These are phyloP conservation scores for Onychomys leucogaster DNA, from an alignment of 2,797 vertebrate species.

Conservation along the genomic window DNA sequence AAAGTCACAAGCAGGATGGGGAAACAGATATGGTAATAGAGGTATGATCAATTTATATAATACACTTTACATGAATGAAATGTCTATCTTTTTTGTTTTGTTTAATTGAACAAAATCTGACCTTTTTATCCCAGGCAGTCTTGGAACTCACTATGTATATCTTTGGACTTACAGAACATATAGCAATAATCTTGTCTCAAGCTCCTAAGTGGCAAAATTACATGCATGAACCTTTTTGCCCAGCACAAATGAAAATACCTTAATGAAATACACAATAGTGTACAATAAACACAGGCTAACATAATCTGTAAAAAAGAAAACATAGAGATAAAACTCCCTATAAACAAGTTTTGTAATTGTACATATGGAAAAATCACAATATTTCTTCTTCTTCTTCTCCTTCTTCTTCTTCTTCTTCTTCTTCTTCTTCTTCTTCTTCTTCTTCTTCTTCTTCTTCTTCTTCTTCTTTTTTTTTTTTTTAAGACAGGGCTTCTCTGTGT, in stretches of 20 bases:
- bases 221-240: background rate
- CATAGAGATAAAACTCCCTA: background rate
- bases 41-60: background rate
- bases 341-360: background rate
- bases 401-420: too few species aligned
- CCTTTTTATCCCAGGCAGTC: background rate
- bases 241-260: background rate
- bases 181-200: background rate
- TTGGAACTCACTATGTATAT: background rate
- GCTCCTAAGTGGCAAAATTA: background rate
- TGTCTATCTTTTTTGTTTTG: background rate
- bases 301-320: background rate
- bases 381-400: background rate
- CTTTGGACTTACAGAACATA: background rate
- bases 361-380: background rate
- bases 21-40: background rate
- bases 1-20: background rate
- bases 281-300: background rate
- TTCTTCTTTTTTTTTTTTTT: too few species aligned
- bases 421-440: too few species aligned
- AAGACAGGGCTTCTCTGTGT: too few species aligned
- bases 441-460: too few species aligned
- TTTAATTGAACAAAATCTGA: background rate
- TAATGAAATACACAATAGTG: background rate
- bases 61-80: background rate